phyloP scores from a whole-genome alignment of 2,888 invertebrate species.

The Synergus umbraculus region DNA sequence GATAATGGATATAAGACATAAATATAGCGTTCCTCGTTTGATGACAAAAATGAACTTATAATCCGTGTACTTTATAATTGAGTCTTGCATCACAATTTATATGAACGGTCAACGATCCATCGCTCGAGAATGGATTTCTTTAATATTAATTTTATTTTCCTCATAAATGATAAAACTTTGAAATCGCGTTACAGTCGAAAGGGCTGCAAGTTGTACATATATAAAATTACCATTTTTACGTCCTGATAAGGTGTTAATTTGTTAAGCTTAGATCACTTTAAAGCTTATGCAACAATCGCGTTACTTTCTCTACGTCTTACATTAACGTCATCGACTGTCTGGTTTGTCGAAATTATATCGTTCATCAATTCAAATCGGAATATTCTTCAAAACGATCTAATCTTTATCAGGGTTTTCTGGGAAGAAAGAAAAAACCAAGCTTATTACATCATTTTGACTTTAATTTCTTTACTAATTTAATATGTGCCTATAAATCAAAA shows the following conservation, averaged over 20 bases:
- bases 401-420: too few species aligned
- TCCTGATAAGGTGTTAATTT: conserved; percentile 63
- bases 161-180: conserved; percentile 1
- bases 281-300: conserved; percentile 60
- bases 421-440: too few species aligned
- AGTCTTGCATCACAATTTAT: not conserved
- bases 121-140: not conserved
- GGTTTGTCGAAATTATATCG: conserved; percentile 45
- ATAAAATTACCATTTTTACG: conserved; percentile 44
- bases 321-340: conserved; percentile 55
- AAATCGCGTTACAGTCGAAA: conserved; percentile 7
- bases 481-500: too few species aligned
- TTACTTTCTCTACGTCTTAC: conserved; percentile 64
- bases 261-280: conserved; percentile 66
- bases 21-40: not conserved
- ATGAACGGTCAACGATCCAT: not conserved
- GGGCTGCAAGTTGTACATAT: not conserved
- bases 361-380: not conserved
- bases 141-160: not conserved
- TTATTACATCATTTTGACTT: too few species aligned
- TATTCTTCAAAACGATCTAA: not conserved
- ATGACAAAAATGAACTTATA: conserved; percentile 3
- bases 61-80: not conserved
- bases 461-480: too few species aligned
- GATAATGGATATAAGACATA: conserved; percentile 5